A percentile compares a stretch with the other conserved stretches of the same genome.
Conservation (phyloP, 2,113 vertebrate genomes). For the Mesoclemmys tuberculata region DNA sequence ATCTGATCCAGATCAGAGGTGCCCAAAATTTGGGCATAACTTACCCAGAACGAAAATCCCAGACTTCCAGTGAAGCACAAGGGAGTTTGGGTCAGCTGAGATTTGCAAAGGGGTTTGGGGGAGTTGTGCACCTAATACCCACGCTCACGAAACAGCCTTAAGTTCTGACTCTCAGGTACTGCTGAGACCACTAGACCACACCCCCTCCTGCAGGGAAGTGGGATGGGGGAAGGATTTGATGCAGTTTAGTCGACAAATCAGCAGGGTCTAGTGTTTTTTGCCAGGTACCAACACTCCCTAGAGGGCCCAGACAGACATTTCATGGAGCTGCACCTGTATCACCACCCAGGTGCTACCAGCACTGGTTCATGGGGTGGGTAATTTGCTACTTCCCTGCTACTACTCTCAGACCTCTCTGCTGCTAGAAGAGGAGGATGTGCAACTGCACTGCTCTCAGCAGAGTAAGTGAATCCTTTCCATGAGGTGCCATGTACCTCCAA, state of each 20-base stretch:
- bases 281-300: neutral
- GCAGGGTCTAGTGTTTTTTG: neutral
- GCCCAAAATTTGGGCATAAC: rapidly evolving
- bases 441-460: too few species aligned
- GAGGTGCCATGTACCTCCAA: neutral
- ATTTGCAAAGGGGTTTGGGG: too few species aligned
- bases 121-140: too few species aligned
- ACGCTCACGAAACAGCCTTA: neutral
- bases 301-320: neutral
- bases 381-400: neutral
- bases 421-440: neutral
- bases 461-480: neutral
- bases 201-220: neutral
- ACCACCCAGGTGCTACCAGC: too few species aligned
- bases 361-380: too few species aligned
- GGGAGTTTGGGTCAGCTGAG: too few species aligned
- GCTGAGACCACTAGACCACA: rapidly evolving
- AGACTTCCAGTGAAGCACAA: neutral
- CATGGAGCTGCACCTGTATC: too few species aligned
- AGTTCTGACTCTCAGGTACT: neutral
- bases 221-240: neutral
- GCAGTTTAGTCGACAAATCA: neutral
- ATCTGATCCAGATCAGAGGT: neutral
- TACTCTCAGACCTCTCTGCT: neutral
- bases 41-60: rapidly evolving